Percentiles rank a stretch among this genome's conserved stretches.
phyloP scores from a whole-genome alignment of 2,797 vertebrate genomes.

The Onychomys leucogaster region DNA sequence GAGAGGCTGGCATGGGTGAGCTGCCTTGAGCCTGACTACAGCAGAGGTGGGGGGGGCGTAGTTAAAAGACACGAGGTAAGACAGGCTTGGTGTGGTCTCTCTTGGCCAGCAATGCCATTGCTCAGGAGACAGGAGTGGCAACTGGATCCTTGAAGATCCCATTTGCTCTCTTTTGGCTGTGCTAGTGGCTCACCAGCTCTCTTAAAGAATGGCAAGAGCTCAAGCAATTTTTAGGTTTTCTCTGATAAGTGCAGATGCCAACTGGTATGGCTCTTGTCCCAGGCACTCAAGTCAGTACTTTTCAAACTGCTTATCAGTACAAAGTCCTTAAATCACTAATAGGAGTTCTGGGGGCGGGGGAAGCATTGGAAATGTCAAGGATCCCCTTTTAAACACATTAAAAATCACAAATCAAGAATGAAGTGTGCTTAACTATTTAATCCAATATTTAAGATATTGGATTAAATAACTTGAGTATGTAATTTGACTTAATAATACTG shows the following conservation, averaged over 20 bases:
- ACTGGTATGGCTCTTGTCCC: neutral
- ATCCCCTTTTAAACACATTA: neutral
- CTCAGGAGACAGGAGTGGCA: neutral
- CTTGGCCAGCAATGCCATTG: neutral
- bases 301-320: neutral
- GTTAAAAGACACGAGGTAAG: neutral
- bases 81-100: too few species aligned
- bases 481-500: neutral
- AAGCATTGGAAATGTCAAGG: neutral
- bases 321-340: neutral
- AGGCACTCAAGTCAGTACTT: neutral
- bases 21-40: neutral
- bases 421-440: slow-evolving; percentile 19
- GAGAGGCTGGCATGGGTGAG: neutral
- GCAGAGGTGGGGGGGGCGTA: neutral
- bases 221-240: neutral
- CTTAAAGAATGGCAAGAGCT: neutral
- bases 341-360: neutral
- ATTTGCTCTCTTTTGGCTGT: neutral
- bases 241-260: neutral
- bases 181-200: neutral
- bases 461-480: neutral
- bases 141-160: neutral
- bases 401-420: slow-evolving; percentile 32
- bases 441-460: slow-evolving; percentile 7